These are phyloP conservation scores for Cranoglanis bouderius DNA, from an alignment of 2,113 vertebrate genomes.

Conservation along the genomic window DNA sequence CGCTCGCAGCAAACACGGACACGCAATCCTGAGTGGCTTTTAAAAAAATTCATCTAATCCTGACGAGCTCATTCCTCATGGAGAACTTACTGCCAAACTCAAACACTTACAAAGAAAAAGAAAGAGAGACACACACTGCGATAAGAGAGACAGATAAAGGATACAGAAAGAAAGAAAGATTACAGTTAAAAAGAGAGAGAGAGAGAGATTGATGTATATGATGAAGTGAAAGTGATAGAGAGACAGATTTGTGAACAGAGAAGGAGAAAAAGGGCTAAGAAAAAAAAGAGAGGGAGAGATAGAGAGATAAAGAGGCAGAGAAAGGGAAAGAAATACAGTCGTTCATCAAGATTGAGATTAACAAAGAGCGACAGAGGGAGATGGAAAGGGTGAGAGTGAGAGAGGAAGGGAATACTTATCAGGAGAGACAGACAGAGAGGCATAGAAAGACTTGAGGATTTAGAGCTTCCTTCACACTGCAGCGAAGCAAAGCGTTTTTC, in stretches of 20 bases:
- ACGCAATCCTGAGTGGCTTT: slow-evolving; percentile 9
- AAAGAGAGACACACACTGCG: not conserved
- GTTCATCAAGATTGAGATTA: not conserved
- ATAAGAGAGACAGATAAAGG: not conserved
- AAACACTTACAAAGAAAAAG: not conserved
- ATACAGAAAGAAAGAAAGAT: not conserved
- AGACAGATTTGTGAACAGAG: not conserved
- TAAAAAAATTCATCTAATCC: slow-evolving; percentile 22
- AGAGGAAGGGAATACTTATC: slow-evolving; percentile 13
- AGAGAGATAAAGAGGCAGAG: not conserved
- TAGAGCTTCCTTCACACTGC: slow-evolving; percentile 27
- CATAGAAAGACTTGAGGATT: slow-evolving; percentile 9
- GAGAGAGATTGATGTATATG: not conserved
- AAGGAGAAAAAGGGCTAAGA: not conserved
- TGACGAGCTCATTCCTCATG: slow-evolving; percentile 32
- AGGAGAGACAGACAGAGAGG: slow-evolving; percentile 10
- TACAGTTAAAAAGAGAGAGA: not conserved
- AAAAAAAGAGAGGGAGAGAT: not conserved
- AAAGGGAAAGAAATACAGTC: too few species aligned
- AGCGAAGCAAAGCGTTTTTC: slow-evolving; percentile 12
- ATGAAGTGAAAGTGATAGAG: not conserved
- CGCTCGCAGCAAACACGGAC: not conserved
- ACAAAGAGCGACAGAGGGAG: not conserved
- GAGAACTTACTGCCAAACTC: slow-evolving; percentile 23
- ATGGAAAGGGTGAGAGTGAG: not conserved